These are phyloP conservation scores for Listrodromus nycthemerus DNA, from an alignment of 2,888 invertebrate genomes.

Conservation along the genomic window DNA sequence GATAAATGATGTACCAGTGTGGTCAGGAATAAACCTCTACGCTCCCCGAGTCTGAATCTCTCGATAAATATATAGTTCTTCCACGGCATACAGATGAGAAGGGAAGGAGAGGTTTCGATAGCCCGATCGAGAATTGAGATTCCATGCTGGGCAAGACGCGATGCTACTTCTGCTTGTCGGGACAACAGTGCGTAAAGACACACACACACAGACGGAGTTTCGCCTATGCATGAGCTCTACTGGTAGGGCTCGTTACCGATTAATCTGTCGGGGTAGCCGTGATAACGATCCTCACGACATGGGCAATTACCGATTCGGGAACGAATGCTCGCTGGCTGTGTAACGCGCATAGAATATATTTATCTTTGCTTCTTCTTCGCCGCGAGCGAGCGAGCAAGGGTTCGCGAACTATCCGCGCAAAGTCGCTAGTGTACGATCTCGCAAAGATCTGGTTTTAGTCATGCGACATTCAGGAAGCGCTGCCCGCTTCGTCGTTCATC, in stretches of 20 bases:
- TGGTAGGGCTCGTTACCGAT: conserved; percentile 44
- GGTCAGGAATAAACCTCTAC: conserved; percentile 41
- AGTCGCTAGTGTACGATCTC: not conserved
- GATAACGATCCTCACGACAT: conserved; percentile 58
- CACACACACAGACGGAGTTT: not conserved
- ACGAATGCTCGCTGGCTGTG: not conserved
- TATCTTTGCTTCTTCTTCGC: not conserved
- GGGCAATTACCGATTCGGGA: conserved; percentile 51
- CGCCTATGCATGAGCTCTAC: conserved; percentile 5
- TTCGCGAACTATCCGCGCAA: not conserved
- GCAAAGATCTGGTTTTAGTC: conserved; percentile 5
- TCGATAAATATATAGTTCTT: conserved; percentile 48
- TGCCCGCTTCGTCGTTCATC: conserved; percentile 25
- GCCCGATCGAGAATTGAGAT: conserved; percentile 57
- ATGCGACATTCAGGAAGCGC: conserved; percentile 45
- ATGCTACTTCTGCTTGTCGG: conserved; percentile 8
- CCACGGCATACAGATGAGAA: conserved; percentile 30
- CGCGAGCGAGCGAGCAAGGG: not conserved
- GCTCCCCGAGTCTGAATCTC: conserved; percentile 39
- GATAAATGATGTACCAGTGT: conserved; percentile 3
- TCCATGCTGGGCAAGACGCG: conserved; percentile 40
- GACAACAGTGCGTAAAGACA: conserved; percentile 14
- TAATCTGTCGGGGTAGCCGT: conserved; percentile 27
- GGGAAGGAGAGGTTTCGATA: conserved; percentile 15
- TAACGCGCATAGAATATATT: conserved; percentile 17